Percentiles rank a stretch among this genome's conserved stretches.
These are phyloP conservation scores for Luidia sarsii DNA, from an alignment of 53 echinoderm and acorn worm genomes.

Conservation along the genomic window DNA sequence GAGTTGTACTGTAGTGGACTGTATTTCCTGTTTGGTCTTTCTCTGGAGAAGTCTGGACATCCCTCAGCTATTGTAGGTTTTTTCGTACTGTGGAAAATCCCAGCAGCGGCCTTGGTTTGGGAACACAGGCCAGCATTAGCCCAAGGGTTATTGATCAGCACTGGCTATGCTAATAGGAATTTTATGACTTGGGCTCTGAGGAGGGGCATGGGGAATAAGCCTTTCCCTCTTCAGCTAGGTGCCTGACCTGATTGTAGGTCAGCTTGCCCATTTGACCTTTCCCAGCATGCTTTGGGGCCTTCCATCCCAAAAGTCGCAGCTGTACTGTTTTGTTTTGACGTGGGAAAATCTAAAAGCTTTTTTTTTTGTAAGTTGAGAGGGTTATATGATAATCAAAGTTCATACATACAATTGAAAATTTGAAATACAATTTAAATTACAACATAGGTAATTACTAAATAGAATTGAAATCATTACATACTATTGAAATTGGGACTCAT, in stretches of 20 bases:
- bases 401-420: too few species aligned
- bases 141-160: conserved; percentile 38
- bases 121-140: conserved; percentile 6
- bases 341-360: too few species aligned
- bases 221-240: conserved; percentile 11
- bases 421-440: too few species aligned
- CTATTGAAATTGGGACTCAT: too few species aligned
- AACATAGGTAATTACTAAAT: too few species aligned
- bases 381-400: too few species aligned
- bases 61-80: not conserved
- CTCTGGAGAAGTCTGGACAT: not conserved
- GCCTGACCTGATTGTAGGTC: conserved; percentile 48
- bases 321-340: too few species aligned
- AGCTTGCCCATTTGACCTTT: conserved; percentile 29
- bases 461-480: too few species aligned
- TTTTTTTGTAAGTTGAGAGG: too few species aligned
- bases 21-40: conserved; percentile 21
- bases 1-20: not conserved
- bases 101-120: not conserved
- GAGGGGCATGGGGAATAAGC: conserved; percentile 46
- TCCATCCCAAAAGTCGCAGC: too few species aligned
- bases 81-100: not conserved
- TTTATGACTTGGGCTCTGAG: conserved; percentile 25
- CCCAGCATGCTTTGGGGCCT: not conserved
- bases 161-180: conserved; percentile 19